Conservation (phyloP, 2,797 vertebrate species). For the Acanthornis magna region DNA sequence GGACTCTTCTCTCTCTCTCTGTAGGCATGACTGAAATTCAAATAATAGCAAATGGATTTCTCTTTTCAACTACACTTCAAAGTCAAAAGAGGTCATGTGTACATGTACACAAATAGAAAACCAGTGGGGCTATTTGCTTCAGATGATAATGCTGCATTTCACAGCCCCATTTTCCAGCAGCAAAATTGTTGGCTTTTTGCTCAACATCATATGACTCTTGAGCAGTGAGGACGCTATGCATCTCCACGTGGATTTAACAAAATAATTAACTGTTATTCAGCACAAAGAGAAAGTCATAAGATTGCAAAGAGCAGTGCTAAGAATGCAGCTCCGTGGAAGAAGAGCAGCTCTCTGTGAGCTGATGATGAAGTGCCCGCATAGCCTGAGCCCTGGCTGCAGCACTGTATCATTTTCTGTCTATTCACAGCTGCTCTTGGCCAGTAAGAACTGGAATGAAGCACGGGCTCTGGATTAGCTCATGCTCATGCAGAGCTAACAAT, state of each 20-base stretch:
- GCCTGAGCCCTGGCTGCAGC: not conserved
- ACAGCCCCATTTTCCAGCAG: not conserved
- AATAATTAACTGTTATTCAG: constrained; percentile 20
- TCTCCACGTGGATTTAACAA: constrained; percentile 21
- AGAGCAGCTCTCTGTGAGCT: not conserved
- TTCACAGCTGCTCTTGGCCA: constrained; percentile 23
- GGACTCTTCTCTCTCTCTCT: not conserved
- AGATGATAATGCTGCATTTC: constrained; percentile 20
- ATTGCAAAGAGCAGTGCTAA: not conserved
- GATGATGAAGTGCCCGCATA: not conserved
- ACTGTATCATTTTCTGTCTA: constrained; percentile 19
- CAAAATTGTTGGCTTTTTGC: constrained; percentile 20
- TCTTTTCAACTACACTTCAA: not conserved
- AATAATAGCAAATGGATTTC: constrained; percentile 7
- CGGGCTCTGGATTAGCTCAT: not conserved
- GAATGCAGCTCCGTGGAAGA: not conserved
- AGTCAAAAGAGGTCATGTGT: constrained; percentile 29
- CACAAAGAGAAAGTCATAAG: constrained; percentile 51
- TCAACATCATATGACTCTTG: constrained; percentile 35
- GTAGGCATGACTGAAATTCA: not conserved
- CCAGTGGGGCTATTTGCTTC: not conserved
- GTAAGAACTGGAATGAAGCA: not conserved
- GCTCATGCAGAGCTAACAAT: constrained; percentile 12
- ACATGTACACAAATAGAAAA: not conserved
- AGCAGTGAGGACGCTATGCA: not conserved